Base-by-base conservation (phyloP, 2,797 vertebrate species). In the Alectoris magna region DNA sequence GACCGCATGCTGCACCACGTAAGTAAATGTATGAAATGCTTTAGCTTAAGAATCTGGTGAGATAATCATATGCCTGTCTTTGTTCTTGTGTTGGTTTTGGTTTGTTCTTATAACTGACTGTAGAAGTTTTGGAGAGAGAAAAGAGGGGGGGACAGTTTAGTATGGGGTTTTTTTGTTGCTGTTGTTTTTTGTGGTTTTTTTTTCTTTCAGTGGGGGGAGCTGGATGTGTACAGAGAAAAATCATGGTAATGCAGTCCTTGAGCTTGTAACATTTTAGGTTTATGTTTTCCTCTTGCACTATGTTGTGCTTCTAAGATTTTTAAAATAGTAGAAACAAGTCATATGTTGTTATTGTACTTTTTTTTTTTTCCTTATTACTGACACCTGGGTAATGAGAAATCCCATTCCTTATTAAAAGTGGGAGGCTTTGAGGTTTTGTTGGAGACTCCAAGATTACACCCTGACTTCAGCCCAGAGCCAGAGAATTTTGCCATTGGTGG, bases 1-100 rank as follows among this genome's bases (percentile, higher is more conserved):
- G 95, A 84, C 96, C 91, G 27, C 98, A 98, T 90, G 97, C 96
- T 93, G 78, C 96, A 96, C 95, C 98, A 98, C 97, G 98, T 98
- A 95, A 97, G 72, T 92, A 36, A 51, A 34, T 29, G 3, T 80
- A 17, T 84, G 9, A 26, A 79, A 31, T 86, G 43, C 84, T 87
- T 46, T 90, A 79, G 48, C 48, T 93, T 97, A 95, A 29, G 92
- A 12, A 12, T 92, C 8, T 93, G 27, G 15, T 11, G 60, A 15
- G n/a, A n/a, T 13, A 11, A 41, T 34, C 34, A 9, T 23, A 2
- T 46, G 4, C 51, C 15, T 36, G 26, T 5, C 13, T 68, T 67
- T 53, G 11, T 53, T 92, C 26, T 77, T 56, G 19, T 26, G 3
- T 18, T 83, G 19, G 2, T n/a, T 75, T 68, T 34, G n/a, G 5